phyloP scores from a whole-genome alignment of 2,797 vertebrate genomes.

The Hybognathus amarus region DNA sequence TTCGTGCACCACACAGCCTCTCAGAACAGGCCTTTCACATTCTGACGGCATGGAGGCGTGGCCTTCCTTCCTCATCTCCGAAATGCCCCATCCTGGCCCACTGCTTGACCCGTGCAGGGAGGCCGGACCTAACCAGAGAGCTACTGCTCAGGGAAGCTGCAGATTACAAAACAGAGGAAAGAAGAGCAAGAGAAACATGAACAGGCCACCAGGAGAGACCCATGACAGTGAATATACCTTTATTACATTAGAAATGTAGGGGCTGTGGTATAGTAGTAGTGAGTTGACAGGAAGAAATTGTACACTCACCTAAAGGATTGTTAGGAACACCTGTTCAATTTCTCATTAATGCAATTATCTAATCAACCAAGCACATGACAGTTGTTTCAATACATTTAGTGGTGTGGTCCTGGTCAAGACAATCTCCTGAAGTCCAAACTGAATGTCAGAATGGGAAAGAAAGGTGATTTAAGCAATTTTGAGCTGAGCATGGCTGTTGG shows the following conservation, averaged over 20 bases:
- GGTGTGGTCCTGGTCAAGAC: no score
- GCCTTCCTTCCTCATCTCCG: conserved; percentile 78
- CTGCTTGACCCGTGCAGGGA: conserved; percentile 81
- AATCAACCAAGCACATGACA: no score
- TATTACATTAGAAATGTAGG: neutral
- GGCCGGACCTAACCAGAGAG: conserved; percentile 81
- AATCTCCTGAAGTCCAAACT: no score
- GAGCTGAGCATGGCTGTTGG: no score
- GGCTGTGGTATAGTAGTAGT: neutral
- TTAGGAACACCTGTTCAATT: no score
- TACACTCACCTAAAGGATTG: no score
- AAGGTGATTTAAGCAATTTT: no score
- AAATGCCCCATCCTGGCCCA: conserved; percentile 79
- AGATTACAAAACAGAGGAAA: conserved; percentile 34
- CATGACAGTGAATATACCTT: neutral
- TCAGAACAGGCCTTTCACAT: conserved; percentile 82
- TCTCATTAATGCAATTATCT: no score
- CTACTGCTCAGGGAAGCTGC: conserved; percentile 74
- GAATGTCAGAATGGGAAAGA: no score
- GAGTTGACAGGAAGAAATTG: neutral
- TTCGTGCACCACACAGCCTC: conserved; percentile 78
- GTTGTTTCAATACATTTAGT: no score
- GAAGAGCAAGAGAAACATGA: conserved; percentile 1
- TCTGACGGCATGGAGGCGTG: conserved; percentile 84
- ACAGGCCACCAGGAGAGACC: neutral